phyloP scores from a whole-genome alignment of 2,797 vertebrate species.

The Neosilurus mollespiculum region DNA sequence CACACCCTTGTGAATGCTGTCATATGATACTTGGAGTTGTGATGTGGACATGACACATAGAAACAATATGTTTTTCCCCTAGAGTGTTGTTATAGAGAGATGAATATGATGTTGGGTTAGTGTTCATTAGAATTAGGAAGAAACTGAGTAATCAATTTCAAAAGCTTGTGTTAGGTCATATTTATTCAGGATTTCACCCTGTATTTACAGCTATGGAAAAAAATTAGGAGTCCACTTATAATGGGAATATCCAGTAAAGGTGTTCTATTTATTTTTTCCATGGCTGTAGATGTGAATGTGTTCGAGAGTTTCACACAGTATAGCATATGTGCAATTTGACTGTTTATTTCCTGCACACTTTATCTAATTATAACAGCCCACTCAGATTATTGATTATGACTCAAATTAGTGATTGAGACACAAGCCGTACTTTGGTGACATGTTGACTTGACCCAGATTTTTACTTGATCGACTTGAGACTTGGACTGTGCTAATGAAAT shows the following conservation, averaged over 20 bases:
- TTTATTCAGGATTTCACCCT: not conserved
- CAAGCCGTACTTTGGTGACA: not conserved
- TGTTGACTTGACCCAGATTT: not conserved
- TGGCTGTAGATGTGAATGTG: not conserved
- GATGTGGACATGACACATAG: not conserved
- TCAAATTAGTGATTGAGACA: not conserved
- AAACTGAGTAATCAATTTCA: not conserved
- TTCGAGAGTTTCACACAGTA: not conserved
- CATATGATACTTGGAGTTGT: slow-evolving; percentile 14
- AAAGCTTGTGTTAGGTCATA: not conserved
- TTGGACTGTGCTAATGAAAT: no score
- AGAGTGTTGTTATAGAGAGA: not conserved
- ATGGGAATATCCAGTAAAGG: no score
- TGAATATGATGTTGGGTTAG: not conserved
- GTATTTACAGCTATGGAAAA: no score
- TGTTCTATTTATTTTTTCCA: no score
- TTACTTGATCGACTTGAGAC: not conserved
- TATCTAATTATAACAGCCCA: not conserved
- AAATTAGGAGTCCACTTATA: no score
- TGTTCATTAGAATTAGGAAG: not conserved
- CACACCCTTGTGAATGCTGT: slow-evolving; percentile 13
- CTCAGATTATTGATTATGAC: not conserved
- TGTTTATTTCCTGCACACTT: not conserved
- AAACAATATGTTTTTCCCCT: not conserved
- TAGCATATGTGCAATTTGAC: not conserved